Conservation (phyloP, 2,113 vertebrate species). For the Clupea harengus region DNA sequence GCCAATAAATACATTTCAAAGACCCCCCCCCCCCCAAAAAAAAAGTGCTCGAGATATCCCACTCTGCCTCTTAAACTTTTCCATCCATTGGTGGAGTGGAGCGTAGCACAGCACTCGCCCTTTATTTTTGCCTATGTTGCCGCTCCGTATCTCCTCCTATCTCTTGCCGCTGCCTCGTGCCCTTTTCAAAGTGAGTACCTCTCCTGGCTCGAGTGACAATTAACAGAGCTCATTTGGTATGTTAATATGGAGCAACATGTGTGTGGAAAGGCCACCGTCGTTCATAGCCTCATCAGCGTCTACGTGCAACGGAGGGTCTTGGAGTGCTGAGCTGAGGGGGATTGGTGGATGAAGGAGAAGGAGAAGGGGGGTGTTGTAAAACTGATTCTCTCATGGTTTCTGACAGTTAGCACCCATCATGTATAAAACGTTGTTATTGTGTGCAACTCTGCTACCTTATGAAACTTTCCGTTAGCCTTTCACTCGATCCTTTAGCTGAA, state of each 20-base stretch:
- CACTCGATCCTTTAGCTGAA: no score
- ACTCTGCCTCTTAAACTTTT: conserved; percentile 50
- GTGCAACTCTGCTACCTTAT: no score
- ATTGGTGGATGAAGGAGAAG: not conserved
- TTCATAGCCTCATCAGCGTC: conserved; percentile 10
- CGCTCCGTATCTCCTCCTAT: not conserved
- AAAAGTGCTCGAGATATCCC: not conserved
- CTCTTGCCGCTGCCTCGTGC: conserved; percentile 37
- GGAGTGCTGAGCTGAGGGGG: not conserved
- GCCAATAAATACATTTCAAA: conserved; percentile 17
- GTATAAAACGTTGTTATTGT: no score
- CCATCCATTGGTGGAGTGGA: not conserved
- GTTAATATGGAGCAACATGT: conserved; percentile 67
- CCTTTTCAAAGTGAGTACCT: conserved; percentile 68
- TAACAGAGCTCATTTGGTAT: conserved; percentile 68
- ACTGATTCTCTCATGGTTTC: not conserved
- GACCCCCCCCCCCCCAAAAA: not conserved
- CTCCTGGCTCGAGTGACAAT: conserved; percentile 63
- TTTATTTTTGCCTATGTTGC: conserved; percentile 45
- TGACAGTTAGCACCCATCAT: not conserved
- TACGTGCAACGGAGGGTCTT: not conserved
- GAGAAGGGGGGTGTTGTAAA: not conserved
- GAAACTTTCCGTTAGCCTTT: no score
- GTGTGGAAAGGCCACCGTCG: conserved; percentile 61
- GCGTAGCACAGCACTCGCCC: not conserved